Base-by-base conservation (phyloP, 2,888 invertebrate species). In the Operophtera brumata region DNA sequence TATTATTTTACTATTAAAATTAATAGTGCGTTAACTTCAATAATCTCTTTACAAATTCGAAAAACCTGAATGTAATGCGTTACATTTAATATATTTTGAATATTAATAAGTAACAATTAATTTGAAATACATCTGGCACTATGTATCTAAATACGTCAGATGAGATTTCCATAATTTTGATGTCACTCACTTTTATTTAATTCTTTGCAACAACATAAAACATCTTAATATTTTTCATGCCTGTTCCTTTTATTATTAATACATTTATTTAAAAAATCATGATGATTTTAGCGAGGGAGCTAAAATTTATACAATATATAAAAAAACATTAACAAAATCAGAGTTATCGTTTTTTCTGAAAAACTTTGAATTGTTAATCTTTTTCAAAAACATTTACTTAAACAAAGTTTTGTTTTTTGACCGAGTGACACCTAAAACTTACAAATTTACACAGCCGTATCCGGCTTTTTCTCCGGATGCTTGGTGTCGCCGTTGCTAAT, bases 401-500 rank as follows among this genome's bases (percentile, higher is more conserved):
- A 20, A 20, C 20, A 20, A 3, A 3, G 2, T 20, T 20, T 2
- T 7, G 12, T 11, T 11, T 36, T 6, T 13, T 37, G 20, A 51
- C 56, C 55, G 56, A 66, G 61, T 57, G 66, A 65, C 64, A 65
- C 52, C 57, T 59, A 45, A 55, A 66, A 77, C 77, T 80, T 75
- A 77, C 73, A 56, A 56, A 54, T 64, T 82, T 88, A 91, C 59
- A 91, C 91, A 42, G 90, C 90, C 6, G 91, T 90, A 70, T 91
- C 91, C 1, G 90, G 91, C 64, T 90, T 91, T 80, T 90, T 88
- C 76, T 85, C 86, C 30, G 83, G 83, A 64, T 84, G 84, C 65
- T 89, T 90, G 43, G 87, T 91, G 73, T 86, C 75, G 0, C 91
- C 92, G 53, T 92, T 92, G 77, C 88, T 90, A 82, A 92, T 92